These are phyloP conservation scores for Phenacoccus solenopsis DNA, from an alignment of 1,140 invertebrate genomes.

Conservation along the genomic window DNA sequence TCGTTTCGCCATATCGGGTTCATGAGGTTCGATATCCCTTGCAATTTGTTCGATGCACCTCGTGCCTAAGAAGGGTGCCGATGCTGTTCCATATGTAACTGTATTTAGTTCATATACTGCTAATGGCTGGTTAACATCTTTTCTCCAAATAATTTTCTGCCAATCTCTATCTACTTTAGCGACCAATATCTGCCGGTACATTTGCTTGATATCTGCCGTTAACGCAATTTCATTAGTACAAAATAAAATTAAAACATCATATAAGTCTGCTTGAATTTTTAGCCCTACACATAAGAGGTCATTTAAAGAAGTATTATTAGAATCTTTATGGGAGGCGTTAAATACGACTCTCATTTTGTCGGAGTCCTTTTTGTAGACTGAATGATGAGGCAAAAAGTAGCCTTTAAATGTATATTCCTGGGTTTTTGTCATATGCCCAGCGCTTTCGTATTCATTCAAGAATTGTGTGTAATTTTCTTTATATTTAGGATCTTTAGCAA, in stretches of 20 bases:
- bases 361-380: no score
- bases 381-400: no score
- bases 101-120: slow-evolving; percentile 13
- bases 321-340: neutral
- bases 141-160: slow-evolving; percentile 7
- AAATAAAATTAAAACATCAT: neutral
- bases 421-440: no score
- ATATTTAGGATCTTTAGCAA: no score
- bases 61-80: slow-evolving; percentile 1
- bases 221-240: neutral
- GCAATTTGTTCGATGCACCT: neutral
- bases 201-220: neutral
- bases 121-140: neutral
- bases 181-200: neutral
- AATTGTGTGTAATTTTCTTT: no score
- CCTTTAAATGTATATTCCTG: no score
- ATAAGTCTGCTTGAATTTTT: neutral
- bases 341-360: neutral
- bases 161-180: neutral
- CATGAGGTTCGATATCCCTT: neutral
- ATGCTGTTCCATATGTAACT: neutral
- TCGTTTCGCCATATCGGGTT: neutral
- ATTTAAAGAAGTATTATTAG: neutral
- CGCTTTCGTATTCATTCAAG: no score
- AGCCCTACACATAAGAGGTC: neutral